These are phyloP conservation scores for Chelon auratus DNA, from an alignment of 2,797 vertebrate species.

Conservation along the genomic window DNA sequence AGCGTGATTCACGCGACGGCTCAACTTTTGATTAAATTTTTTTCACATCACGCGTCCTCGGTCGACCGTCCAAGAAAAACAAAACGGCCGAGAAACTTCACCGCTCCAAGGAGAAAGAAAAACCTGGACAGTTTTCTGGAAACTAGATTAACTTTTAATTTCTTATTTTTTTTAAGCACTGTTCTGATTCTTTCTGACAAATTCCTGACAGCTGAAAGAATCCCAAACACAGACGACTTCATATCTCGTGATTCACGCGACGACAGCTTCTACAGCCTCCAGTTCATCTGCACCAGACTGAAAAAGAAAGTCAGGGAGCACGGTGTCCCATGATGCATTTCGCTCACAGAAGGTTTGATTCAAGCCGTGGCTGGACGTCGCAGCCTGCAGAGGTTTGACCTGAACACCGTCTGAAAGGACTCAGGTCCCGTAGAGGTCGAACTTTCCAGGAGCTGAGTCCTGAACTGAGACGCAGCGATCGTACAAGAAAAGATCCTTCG, in stretches of 20 bases:
- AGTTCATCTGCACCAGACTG: constrained; percentile 20
- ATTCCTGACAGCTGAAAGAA: no score
- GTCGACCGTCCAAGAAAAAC: neutral
- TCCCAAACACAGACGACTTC: constrained; percentile 10
- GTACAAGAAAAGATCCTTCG: neutral
- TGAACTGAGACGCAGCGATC: constrained; percentile 36
- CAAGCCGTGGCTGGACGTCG: constrained; percentile 1
- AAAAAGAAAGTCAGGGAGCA: constrained; percentile 25
- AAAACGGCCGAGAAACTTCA: neutral
- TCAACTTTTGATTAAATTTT: constrained; percentile 54
- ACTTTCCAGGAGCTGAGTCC: neutral
- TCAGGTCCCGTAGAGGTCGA: no score
- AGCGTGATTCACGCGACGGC: constrained; percentile 25
- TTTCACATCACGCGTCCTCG: constrained; percentile 15
- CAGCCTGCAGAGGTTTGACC: no score
- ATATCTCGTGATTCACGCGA: no score
- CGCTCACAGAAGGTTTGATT: neutral
- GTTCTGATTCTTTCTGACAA: no score
- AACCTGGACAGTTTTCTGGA: no score
- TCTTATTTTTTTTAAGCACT: neutral
- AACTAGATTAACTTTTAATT: no score
- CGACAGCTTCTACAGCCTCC: constrained; percentile 27
- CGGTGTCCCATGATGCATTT: constrained; percentile 19
- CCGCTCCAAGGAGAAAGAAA: no score
- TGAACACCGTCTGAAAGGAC: no score